These are phyloP conservation scores for Nomada fucata DNA, from an alignment of 2,888 invertebrate genomes.

Conservation along the genomic window DNA sequence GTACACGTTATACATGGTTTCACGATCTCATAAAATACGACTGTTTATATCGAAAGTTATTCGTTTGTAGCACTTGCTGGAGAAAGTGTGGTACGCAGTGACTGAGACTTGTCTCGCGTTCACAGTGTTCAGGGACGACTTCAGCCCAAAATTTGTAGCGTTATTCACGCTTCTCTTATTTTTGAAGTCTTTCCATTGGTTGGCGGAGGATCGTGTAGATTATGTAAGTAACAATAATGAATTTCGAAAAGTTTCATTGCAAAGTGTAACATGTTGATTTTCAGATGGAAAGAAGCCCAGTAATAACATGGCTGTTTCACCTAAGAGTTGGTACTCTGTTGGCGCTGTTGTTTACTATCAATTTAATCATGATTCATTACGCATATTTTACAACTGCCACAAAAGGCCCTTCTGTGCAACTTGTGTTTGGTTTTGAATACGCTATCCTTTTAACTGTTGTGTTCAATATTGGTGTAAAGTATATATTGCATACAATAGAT, in stretches of 20 bases:
- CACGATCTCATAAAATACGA: neutral
- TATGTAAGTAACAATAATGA: conserved; percentile 89
- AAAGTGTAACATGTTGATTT: conserved; percentile 42
- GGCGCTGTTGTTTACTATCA: conserved; percentile 91
- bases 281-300: conserved; percentile 99
- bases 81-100: conserved; percentile 99
- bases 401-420: conserved; percentile 98
- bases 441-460: conserved; percentile 97
- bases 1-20: neutral
- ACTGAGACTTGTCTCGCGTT: conserved; percentile 99
- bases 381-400: conserved; percentile 96
- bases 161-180: conserved; percentile 98
- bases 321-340: conserved; percentile 94
- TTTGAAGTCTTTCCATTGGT: conserved; percentile 99
- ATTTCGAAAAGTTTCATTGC: neutral
- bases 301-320: conserved; percentile 98
- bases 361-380: conserved; percentile 95
- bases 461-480: conserved; percentile 96
- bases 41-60: neutral
- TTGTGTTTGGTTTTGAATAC: conserved; percentile 99
- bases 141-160: conserved; percentile 98
- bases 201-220: conserved; percentile 99
- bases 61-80: conserved; percentile 94
- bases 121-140: conserved; percentile 99
- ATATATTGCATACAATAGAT: conserved; percentile 93